A percentile compares a stretch with the other conserved stretches of the same genome.
phyloP scores from a whole-genome alignment of 2,888 invertebrate species.

The Dioctria rufipes region DNA sequence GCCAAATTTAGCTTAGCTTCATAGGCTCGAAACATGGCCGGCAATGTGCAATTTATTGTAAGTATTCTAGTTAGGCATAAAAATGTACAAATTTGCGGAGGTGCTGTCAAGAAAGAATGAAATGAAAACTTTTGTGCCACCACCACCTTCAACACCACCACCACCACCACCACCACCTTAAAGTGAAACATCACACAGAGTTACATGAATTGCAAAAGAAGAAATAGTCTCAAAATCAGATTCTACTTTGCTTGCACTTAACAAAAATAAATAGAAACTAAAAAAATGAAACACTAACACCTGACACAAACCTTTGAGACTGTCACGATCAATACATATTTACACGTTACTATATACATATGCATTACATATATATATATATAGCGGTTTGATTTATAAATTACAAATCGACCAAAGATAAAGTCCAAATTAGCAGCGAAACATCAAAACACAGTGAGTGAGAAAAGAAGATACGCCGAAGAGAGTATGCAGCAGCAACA shows the following conservation, averaged over 20 bases:
- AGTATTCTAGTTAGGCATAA: too few species aligned
- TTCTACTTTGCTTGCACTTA: background rate
- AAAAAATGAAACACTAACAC: background rate
- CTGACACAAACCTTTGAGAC: background rate
- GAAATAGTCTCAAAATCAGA: background rate
- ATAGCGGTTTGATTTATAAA: background rate
- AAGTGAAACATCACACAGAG: background rate
- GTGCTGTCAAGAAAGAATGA: too few species aligned
- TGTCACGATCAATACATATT: background rate
- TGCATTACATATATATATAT: background rate
- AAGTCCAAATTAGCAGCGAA: slow-evolving; percentile 16
- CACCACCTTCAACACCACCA: too few species aligned
- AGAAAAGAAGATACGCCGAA: slow-evolving; percentile 23
- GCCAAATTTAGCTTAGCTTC: too few species aligned
- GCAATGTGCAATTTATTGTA: too few species aligned
- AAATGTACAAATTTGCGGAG: too few species aligned
- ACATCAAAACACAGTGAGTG: slow-evolving; percentile 41
- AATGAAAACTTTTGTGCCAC: too few species aligned
- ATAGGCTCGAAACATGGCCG: too few species aligned
- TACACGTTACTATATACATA: background rate
- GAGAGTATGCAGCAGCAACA: slow-evolving; percentile 31
- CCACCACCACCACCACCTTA: background rate
- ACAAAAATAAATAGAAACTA: background rate
- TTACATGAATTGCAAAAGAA: background rate
- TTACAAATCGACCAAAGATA: background rate